Evolutionary conservation across 2,797 vertebrate species (phyloP).

Genomic region (Ara ararauna): DNA sequence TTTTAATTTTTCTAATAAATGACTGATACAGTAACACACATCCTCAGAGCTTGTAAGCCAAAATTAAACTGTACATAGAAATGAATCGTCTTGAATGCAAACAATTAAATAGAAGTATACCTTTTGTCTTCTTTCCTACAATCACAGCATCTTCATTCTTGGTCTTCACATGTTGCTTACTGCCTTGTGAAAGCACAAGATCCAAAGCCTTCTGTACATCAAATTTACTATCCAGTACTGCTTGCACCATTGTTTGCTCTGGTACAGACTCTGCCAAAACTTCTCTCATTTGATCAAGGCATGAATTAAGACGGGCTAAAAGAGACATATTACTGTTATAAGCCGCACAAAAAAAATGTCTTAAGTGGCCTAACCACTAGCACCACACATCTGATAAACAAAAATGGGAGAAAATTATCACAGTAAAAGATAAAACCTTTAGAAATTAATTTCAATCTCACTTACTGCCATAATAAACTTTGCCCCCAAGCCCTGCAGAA

Average conservation of each 20-base stretch:
- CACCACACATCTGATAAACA: background rate
- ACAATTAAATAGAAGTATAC: constrained; percentile 77
- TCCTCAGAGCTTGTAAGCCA: background rate
- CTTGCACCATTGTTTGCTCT: constrained; percentile 87
- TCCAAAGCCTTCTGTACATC: constrained; percentile 92
- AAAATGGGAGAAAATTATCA: background rate
- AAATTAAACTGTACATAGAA: background rate
- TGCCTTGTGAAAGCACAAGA: constrained; percentile 85
- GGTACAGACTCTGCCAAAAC: constrained; percentile 89
- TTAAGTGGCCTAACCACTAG: background rate
- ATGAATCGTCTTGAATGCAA: constrained; percentile 11
- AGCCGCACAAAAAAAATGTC: background rate
- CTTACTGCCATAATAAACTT: background rate
- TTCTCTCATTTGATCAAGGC: constrained; percentile 94
- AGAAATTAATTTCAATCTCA: background rate
- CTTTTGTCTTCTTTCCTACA: constrained; percentile 81
- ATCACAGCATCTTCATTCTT: constrained; percentile 70
- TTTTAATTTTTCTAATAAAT: constrained; percentile 3
- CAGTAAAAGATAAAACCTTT: background rate
- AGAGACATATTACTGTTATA: constrained; percentile 46
- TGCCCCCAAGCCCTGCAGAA: background rate
- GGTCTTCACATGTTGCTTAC: constrained; percentile 73
- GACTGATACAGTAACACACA: background rate
- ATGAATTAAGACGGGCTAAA: constrained; percentile 91
- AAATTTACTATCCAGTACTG: constrained; percentile 86